Evolutionary conservation across 2,113 vertebrate genomes (phyloP).

Genomic region (Apeltes quadracus): DNA sequence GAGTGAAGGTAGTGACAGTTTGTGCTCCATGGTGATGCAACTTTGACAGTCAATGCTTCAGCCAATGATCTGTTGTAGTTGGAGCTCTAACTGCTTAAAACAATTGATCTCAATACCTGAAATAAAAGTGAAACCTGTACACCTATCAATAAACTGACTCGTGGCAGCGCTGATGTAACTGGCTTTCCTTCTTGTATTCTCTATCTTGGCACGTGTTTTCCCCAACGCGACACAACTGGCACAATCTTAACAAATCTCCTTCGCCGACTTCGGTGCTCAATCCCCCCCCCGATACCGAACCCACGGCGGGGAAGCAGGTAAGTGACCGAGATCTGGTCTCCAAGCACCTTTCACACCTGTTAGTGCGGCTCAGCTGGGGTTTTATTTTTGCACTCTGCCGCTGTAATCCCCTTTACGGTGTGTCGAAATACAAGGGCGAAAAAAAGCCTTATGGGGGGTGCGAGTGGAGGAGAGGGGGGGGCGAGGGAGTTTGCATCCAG

Average conservation of each 20-base stretch:
- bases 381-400: conserved; percentile 59
- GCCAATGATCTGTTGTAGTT: background rate
- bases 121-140: no score
- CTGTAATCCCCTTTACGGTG: conserved; percentile 73
- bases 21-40: background rate
- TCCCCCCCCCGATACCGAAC: background rate
- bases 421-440: conserved; percentile 61
- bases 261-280: background rate
- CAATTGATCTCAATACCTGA: no score
- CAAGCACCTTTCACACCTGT: conserved; percentile 48
- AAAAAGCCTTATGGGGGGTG: conserved; percentile 38
- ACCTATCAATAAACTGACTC: no score
- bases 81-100: no score
- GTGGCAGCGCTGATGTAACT: no score
- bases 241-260: background rate
- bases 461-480: conserved; percentile 4
- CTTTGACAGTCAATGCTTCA: no score
- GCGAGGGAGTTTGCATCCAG: no score
- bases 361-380: conserved; percentile 21
- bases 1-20: no score
- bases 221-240: background rate
- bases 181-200: no score
- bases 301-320: background rate
- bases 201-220: no score
- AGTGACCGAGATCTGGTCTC: background rate